Evolutionary conservation across 1,140 invertebrate genomes (phyloP).

Genomic region (Lepidurus apus): DNA sequence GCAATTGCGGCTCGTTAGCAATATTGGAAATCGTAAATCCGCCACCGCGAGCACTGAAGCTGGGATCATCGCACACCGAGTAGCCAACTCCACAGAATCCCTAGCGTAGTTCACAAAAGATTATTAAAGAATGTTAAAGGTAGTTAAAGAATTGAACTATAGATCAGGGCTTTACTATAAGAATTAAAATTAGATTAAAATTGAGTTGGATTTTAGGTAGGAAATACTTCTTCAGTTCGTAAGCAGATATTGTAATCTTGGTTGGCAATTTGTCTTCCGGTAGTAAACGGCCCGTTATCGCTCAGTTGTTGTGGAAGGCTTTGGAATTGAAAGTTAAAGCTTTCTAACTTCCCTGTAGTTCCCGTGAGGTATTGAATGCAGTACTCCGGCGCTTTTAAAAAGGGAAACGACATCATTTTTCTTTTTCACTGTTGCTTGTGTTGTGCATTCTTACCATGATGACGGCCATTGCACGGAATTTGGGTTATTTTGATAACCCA

Average conservation of each 20-base stretch:
- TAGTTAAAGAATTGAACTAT: no score
- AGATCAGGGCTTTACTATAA: no score
- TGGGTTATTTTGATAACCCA: constrained; percentile 24
- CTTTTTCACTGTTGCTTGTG: neutral
- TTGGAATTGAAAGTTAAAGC: constrained; percentile 26
- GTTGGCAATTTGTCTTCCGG: constrained; percentile 12
- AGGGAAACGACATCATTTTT: neutral
- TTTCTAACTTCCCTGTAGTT: constrained; percentile 11
- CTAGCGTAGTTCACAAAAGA: neutral
- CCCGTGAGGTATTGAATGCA: constrained; percentile 28
- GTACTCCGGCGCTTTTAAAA: constrained; percentile 17
- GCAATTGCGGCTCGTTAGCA: neutral
- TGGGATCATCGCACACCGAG: neutral
- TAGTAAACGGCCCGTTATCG: neutral
- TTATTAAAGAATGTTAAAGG: no score
- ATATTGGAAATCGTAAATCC: neutral
- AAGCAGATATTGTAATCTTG: constrained; percentile 31
- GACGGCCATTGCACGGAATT: neutral
- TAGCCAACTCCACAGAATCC: neutral
- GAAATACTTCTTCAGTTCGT: constrained; percentile 24
- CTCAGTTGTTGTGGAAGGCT: neutral
- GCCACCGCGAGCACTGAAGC: neutral
- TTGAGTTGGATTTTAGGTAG: neutral
- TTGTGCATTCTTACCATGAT: neutral
- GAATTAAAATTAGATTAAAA: no score